Evolutionary conservation across 1,140 invertebrate genomes (phyloP), one percentile per base, ranked within the genome.

Genomic region (Nylanderia fulva): DNA sequence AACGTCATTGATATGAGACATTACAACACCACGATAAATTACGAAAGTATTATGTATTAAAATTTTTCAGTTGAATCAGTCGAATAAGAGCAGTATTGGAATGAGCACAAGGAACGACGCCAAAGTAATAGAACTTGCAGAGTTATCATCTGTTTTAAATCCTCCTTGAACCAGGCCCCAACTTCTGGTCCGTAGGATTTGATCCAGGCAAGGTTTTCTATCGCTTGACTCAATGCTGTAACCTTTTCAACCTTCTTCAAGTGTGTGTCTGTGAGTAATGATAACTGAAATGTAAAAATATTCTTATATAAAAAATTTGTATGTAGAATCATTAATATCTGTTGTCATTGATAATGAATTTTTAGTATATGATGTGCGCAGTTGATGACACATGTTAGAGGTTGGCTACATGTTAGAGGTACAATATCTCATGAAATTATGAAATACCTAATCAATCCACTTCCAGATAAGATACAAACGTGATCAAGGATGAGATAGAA

Each of bases 131-230:
- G 76, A 86, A 52, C 3, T 72, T 4, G 84, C 42, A 1, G 58
- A 56, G 2, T 4, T 54, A 0, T 0, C 0, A 0, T 1, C 0
- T 33, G 0, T 0, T 39, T 29, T 75, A 2, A 6, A 18, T 83
- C 74, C 0, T 77, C 9, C 8, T 64, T 0, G 7, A 92, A 27
- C 84, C 68, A 91, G 0, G 72, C 6, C 0, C 27, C 9, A 15
- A 91, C 13, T 0, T 0, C 3, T 0, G 1, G 0, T 3, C n/a
- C 39, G 15, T 90, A 6, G 0, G 11, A 0, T 0, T 79, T 8
- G 0, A 88, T 0, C 88, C 91, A 92, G 0, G 61, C 13, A 21
- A 91, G n/a, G 18, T 93, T 93, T 0, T 61, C 45, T 6, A 63
- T 15, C 21, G 87, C 91, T 6, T 13, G 15, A 18, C 33, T 0